Percentiles rank a stretch among this genome's conserved stretches.
phyloP scores from a whole-genome alignment of 2,797 vertebrate species.

The Anniella stebbinsi region DNA sequence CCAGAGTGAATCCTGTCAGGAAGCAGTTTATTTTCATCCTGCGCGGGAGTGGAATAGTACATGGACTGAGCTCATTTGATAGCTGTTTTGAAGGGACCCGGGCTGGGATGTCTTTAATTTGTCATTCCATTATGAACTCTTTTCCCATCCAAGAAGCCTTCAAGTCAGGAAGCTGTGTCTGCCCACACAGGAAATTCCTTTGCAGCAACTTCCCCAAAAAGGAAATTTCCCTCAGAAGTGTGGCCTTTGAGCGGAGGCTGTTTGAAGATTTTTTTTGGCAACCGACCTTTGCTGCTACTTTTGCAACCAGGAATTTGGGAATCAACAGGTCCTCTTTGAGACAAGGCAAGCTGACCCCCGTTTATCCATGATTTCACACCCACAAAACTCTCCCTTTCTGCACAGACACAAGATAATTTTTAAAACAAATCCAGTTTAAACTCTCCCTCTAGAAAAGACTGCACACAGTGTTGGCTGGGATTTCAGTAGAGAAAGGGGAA shows the following conservation, averaged over 20 bases:
- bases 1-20: constrained; percentile 78
- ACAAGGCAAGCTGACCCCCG: background rate
- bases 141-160: constrained; percentile 96
- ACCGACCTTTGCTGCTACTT: constrained; percentile 63
- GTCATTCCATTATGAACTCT: constrained; percentile 88
- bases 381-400: background rate
- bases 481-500: background rate
- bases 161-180: constrained; percentile 96
- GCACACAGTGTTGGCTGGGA: background rate
- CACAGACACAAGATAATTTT: background rate
- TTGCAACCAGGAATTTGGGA: constrained; percentile 41
- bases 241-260: constrained; percentile 81
- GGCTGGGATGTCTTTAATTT: constrained; percentile 84
- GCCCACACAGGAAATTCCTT: constrained; percentile 99
- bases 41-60: constrained; percentile 76
- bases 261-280: constrained; percentile 79
- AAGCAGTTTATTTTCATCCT: constrained; percentile 82
- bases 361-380: background rate
- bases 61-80: constrained; percentile 75
- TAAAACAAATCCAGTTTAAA: background rate
- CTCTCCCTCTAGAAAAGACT: background rate
- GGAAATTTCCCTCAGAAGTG: constrained; percentile 97
- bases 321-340: constrained; percentile 30
- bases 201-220: constrained; percentile 97
- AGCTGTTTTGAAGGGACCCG: constrained; percentile 82